Base-by-base conservation (phyloP, 37 sponge, comb jelly and placozoan species). In the Spongilla lacustris region DNA sequence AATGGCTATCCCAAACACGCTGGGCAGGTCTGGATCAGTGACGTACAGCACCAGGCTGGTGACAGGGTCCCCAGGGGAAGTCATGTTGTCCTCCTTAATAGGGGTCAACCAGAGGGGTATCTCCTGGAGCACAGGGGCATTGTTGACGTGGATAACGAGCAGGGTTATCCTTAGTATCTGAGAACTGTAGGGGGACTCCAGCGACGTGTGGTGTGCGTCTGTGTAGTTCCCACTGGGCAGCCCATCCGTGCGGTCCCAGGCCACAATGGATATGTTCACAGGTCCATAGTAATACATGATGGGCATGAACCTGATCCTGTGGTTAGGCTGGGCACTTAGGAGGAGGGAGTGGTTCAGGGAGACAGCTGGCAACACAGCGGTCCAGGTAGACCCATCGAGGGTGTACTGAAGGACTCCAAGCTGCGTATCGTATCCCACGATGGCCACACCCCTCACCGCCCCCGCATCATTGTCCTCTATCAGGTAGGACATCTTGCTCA, bases 51-150 rank as follows among this genome's bases (percentile, higher is more conserved):
- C 71, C 27, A 97, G 87, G 73, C 50, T 67, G 27, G 77, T 31
- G 19, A 97, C 84, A 37, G 90, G 30, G 69, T 94, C 95, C 17
- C 97, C 97, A 36, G 81, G 68, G 28, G 95, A 90, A 41, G 66
- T 83, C 69, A 68, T 80, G 48, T 97, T 89, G 80, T 97, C 97
- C 73, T 97, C 97, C 28, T 25, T 68, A 3, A 92, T 94, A 1
- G 91, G 35, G 25, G 93, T 85, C 29, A 92, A 6, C 37, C 79
- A 58, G 58, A 97, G 46, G 30, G 93, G 88, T 17, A 82, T 68
- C 3, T 25, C 68, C 3, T 27, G 34, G 17, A 97, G 68, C 2
- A 90, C 76, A 0, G 97, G 97, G 30, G 95, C 95, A 79, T 97
- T 95, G 36, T 97, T 97, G 24, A 97, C 89, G 28, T 92, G 89